Conservation (phyloP, 2,888 invertebrate species). For the Nezara viridula region DNA sequence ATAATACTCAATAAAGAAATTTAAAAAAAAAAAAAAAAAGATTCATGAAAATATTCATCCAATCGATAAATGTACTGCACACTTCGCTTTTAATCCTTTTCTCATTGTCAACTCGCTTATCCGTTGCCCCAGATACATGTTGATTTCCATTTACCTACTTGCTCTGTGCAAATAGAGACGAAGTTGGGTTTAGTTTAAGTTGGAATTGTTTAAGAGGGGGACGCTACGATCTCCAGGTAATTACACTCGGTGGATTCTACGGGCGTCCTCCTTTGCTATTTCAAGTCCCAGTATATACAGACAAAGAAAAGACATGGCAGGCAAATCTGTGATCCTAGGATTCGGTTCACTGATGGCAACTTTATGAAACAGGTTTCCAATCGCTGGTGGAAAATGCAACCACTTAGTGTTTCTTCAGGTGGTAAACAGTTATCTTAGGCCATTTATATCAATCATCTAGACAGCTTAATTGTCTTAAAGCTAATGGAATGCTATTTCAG, state of each 20-base stretch:
- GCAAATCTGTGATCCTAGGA: neutral
- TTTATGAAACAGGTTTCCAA: neutral
- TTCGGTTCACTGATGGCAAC: neutral
- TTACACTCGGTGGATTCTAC: neutral
- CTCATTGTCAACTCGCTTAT: neutral
- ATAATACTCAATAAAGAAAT: too few relatives aligned
- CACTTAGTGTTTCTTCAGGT: neutral
- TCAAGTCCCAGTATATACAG: neutral
- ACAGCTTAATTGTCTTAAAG: neutral
- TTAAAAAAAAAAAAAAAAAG: too few relatives aligned
- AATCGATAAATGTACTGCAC: too few relatives aligned
- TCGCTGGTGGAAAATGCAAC: neutral
- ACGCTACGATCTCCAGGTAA: neutral
- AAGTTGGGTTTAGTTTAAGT: neutral
- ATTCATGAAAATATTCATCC: too few relatives aligned
- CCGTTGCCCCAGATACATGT: conserved; percentile 1
- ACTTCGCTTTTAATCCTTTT: conserved; percentile 10
- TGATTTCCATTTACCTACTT: conserved; percentile 5
- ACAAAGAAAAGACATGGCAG: neutral
- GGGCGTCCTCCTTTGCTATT: neutral
- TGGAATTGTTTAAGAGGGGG: neutral
- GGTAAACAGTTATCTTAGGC: neutral
- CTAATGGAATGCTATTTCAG: neutral
- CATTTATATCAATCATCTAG: neutral
- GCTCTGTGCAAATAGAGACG: neutral